Percentiles rank a stretch among this genome's conserved stretches.
phyloP scores from a whole-genome alignment of 2,888 invertebrate species.

The Tetanocera ferruginea region DNA sequence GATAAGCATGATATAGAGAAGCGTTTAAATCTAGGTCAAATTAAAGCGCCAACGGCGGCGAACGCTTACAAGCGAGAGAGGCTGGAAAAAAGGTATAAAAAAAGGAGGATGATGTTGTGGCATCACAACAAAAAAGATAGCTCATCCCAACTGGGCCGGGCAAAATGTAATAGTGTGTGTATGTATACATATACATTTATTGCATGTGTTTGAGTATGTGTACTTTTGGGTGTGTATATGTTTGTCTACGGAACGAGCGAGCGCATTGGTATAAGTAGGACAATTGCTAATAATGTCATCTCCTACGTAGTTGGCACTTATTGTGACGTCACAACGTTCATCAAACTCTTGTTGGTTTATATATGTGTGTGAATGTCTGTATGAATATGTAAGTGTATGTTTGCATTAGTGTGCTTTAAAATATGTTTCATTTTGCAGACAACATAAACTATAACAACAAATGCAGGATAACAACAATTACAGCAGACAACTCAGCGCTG shows the following conservation, averaged over 20 bases:
- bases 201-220: no score
- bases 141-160: no score
- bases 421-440: no score
- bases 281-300: constrained; percentile 47
- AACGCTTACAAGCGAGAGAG: background rate
- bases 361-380: background rate
- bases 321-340: constrained; percentile 37
- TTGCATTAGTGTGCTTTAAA: no score
- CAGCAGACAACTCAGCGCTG: background rate
- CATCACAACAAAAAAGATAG: background rate
- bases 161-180: no score
- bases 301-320: constrained; percentile 22
- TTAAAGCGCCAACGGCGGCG: constrained; percentile 40
- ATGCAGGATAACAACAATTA: background rate
- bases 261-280: constrained; percentile 43
- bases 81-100: background rate
- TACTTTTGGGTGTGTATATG: background rate
- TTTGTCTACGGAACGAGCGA: background rate
- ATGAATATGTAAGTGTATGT: background rate
- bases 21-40: constrained; percentile 51
- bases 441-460: background rate
- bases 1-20: background rate
- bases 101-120: background rate
- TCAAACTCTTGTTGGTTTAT: constrained; percentile 8
- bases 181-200: no score